phyloP scores from a whole-genome alignment of 1,140 invertebrate species.

The Drosophila virilis region DNA sequence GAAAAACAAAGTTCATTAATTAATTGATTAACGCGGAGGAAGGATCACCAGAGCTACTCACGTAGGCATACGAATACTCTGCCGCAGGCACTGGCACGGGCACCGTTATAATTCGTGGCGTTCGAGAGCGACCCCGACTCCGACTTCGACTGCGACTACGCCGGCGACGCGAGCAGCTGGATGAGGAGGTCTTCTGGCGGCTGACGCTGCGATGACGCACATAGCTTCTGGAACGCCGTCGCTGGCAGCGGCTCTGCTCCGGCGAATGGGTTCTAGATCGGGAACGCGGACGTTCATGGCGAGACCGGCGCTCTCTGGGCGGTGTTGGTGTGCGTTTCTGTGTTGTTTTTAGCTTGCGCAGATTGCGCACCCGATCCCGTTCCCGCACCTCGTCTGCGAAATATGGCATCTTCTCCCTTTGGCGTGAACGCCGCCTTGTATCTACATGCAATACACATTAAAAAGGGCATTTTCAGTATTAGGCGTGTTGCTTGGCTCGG shows the following conservation, averaged over 20 bases:
- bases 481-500: not conserved
- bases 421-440: slow-evolving; percentile 12
- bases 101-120: slow-evolving; percentile 59
- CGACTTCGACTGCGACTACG: slow-evolving; percentile 32
- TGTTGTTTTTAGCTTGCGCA: slow-evolving; percentile 15
- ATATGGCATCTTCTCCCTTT: slow-evolving; percentile 55
- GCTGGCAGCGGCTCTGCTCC: slow-evolving; percentile 13
- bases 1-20: not conserved
- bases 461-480: slow-evolving; percentile 7
- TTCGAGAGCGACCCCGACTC: slow-evolving; percentile 20
- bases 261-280: slow-evolving; percentile 40
- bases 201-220: slow-evolving; percentile 4
- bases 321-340: slow-evolving; percentile 9
- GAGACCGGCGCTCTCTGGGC: not conserved
- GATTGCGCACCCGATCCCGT: slow-evolving; percentile 43
- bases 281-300: slow-evolving; percentile 4
- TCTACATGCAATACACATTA: slow-evolving; percentile 38
- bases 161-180: slow-evolving; percentile 1
- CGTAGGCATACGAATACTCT: slow-evolving; percentile 49
- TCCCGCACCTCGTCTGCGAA: slow-evolving; percentile 55
- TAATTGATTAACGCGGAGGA: too few species aligned
- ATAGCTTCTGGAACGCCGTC: slow-evolving; percentile 25
- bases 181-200: not conserved
- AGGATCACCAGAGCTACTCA: slow-evolving; percentile 21
- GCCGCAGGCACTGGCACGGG: slow-evolving; percentile 63